Evolutionary conservation across 2,888 invertebrate species (phyloP), one percentile per base, ranked within the genome.

Genomic region (Drosophila acutilabella): DNA sequence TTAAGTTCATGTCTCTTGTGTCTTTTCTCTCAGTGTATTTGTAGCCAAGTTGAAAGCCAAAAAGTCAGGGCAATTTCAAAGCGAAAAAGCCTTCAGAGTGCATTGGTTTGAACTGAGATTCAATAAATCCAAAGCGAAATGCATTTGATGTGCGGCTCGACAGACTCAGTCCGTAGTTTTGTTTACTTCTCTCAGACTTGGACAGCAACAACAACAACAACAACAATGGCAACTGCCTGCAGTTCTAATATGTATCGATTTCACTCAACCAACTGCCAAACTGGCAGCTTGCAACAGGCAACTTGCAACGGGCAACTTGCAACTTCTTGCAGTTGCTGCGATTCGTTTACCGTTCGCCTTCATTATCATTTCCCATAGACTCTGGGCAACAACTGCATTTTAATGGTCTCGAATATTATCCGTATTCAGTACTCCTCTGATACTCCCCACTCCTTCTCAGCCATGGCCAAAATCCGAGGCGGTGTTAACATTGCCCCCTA

Each of bases 341-440:
- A 58, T 69, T 59, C 44, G 47, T 48, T 66, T 61, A 50, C 53
- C 70, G 64, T 80, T 80, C 65, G 87, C 75, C 85, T 89, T 89
- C 87, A 85, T 85, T 85, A 89, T 84, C 89, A 89, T 89, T 87
- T 77, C 78, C 74, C 78, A 64, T 54, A 38, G 67, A 64, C 65
- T 65, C 50, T 61, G 56, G 41, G 48, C 56, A 62, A 57, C 64
- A 78, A 75, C 68, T 81, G 84, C 78, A 72, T 77, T 77, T 84
- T 87, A 85, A 85, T 85, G 85, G 85, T 81, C 44, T 44, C 87
- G 80, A 87, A 85, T 89, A 87, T 89, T 84, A 80, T 69, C 68
- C 64, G 68, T 69, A 61, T 36, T 36, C 36, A 11, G 13, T 36
- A 36, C 13, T 36, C 13, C 36, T 13, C 1, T 4, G 13, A n/a